These are phyloP conservation scores for Prorops nasuta DNA, from an alignment of 1,140 invertebrate species.

Conservation along the genomic window DNA sequence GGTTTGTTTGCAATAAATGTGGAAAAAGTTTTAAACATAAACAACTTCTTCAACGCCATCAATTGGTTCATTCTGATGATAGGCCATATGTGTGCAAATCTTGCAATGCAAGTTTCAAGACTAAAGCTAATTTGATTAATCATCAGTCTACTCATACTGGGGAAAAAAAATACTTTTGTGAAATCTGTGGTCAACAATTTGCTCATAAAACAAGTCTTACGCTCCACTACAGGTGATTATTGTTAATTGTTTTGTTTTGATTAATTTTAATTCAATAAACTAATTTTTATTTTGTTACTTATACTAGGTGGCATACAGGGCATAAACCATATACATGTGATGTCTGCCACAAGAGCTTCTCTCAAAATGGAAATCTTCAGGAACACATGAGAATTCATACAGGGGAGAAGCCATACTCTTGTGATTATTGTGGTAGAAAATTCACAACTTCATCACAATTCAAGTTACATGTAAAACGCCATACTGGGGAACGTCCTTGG, in stretches of 20 bases:
- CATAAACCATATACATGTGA: conserved; percentile 64
- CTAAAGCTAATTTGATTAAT: conserved; percentile 68
- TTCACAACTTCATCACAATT: conserved; percentile 71
- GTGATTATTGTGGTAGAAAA: conserved; percentile 68
- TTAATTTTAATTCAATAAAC: not conserved
- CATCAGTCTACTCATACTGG: conserved; percentile 69
- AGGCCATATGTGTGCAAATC: conserved; percentile 63
- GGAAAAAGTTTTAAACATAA: conserved; percentile 70
- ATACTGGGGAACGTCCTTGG: conserved; percentile 65
- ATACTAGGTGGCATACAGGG: conserved; percentile 54
- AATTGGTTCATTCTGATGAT: conserved; percentile 68
- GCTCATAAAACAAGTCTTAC: conserved; percentile 72
- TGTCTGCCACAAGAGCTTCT: conserved; percentile 63
- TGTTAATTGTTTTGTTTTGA: not conserved
- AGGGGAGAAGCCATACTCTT: conserved; percentile 65
- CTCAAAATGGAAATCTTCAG: conserved; percentile 63
- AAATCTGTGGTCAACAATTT: conserved; percentile 74
- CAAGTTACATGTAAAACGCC: conserved; percentile 63
- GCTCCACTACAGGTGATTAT: conserved; percentile 61
- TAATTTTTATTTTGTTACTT: conserved; percentile 4
- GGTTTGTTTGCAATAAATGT: conserved; percentile 71
- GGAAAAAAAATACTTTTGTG: conserved; percentile 72
- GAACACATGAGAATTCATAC: conserved; percentile 64
- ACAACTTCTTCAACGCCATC: conserved; percentile 67
- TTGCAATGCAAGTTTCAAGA: conserved; percentile 69